Evolutionary conservation across 2,797 vertebrate species (phyloP).

Genomic region (Paratrypauchen microcephalus): DNA sequence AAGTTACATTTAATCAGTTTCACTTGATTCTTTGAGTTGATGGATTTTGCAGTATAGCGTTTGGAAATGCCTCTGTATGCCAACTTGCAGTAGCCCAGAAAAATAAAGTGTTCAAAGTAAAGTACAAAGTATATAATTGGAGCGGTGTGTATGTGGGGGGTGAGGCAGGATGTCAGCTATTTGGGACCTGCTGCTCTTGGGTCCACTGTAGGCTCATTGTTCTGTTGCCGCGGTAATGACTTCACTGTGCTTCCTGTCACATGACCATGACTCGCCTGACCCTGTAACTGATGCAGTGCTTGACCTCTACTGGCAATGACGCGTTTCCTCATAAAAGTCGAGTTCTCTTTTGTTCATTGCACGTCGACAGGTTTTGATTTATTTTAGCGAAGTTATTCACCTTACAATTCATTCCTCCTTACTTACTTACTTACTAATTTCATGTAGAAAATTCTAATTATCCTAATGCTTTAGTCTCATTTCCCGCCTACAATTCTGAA

Average conservation of each 20-base stretch:
- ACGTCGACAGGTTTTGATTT: neutral
- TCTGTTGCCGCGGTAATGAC: constrained; percentile 57
- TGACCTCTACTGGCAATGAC: constrained; percentile 24
- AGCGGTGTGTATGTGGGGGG: neutral
- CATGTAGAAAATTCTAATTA: neutral
- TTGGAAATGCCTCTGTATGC: too few relatives aligned
- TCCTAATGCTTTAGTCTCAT: neutral
- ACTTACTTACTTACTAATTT: neutral
- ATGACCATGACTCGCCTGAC: constrained; percentile 38
- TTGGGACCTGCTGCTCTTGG: constrained; percentile 45
- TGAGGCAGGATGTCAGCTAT: constrained; percentile 57
- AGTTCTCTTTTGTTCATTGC: constrained; percentile 7
- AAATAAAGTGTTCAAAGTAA: too few relatives aligned
- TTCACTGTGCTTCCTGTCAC: constrained; percentile 64
- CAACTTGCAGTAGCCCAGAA: too few relatives aligned
- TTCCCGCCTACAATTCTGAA: neutral
- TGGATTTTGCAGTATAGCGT: too few relatives aligned
- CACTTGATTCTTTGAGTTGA: too few relatives aligned
- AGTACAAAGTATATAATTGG: constrained; percentile 20
- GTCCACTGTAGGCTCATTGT: constrained; percentile 65
- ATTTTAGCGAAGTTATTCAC: neutral
- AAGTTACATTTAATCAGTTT: too few relatives aligned
- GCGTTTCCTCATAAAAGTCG: constrained; percentile 18
- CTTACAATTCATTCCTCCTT: too few relatives aligned
- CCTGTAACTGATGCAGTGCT: constrained; percentile 37